Evolutionary conservation across 1,140 invertebrate species (phyloP), one percentile per base, ranked within the genome.

Genomic region (Hydropsyche tenuis): DNA sequence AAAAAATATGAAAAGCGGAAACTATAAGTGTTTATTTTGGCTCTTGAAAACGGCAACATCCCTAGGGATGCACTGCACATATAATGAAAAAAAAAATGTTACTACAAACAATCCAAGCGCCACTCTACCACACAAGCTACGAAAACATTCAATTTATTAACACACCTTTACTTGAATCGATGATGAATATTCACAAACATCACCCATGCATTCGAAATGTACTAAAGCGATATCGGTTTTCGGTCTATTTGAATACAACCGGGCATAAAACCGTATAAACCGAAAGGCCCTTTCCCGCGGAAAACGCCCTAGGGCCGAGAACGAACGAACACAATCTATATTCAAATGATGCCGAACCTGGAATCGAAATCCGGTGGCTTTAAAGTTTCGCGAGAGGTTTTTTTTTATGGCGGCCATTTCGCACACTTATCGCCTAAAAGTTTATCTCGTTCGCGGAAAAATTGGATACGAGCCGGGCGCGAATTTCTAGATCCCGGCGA

Each of bases 271-370:
- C 27, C 30, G 20, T 30, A 65, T 48, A 68, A 68, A 46, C 65
- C 65, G 27, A 68, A 68, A 43, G 11, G 63, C 37, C 27, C n/a
- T 64, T 62, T 62, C 37, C 16, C 53, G 22, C 63, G 63, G 0
- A 1, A 9, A 37, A 37, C 63, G 12, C 63, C 27, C 63, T 45
- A 48, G 12, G 16, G 56, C 43, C 45, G 27, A 70, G 11, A 11
- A 6, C 42, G 66, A 70, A 73, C 53, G 72, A 63, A 73, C 69
- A 72, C 75, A 76, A 76, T 76, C 75, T 76, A 76, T 73, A 76
- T 76, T 73, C 75, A 76, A 76, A 76, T 76, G 68, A 70, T 68
- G n/a, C 62, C 60, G 42, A n/a, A 23, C 42, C 70, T 30, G 60
- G 75, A 76, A 76, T 76, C 75, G 69, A 76, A 37, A 73, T 60